phyloP scores from a whole-genome alignment of 35 echinoderm and acorn worm species.

The Strongylocentrotus purpuratus region DNA sequence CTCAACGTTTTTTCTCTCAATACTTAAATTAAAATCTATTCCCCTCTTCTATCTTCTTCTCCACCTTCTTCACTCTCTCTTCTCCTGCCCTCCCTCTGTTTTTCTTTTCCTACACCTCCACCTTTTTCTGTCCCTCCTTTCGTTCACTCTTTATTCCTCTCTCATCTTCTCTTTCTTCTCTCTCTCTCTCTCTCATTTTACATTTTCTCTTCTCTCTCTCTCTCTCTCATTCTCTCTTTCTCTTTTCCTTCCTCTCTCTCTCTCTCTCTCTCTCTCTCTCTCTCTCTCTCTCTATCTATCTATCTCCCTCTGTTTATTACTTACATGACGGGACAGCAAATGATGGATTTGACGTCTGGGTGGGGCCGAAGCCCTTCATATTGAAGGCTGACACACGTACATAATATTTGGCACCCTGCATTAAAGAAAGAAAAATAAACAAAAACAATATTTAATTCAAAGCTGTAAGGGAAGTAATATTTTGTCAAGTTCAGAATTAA shows the following conservation, averaged over 20 bases:
- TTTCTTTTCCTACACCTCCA: too few species aligned
- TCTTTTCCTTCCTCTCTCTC: too few species aligned
- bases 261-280: too few species aligned
- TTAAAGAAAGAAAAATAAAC: neutral
- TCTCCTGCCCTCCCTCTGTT: too few species aligned
- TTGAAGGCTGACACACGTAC: slow-evolving; percentile 97
- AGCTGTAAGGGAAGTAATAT: too few species aligned
- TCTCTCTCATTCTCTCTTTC: neutral
- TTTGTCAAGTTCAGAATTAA: too few species aligned
- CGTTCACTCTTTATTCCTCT: neutral
- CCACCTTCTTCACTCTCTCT: too few species aligned
- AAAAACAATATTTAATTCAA: neutral
- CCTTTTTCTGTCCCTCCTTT: neutral
- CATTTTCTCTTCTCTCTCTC: neutral
- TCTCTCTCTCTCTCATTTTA: neutral
- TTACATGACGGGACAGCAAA: slow-evolving; percentile 92
- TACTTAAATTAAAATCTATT: too few species aligned
- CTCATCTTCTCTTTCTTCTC: neutral
- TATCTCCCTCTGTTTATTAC: neutral
- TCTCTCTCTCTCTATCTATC: too few species aligned
- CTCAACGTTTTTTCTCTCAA: too few species aligned
- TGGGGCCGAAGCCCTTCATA: slow-evolving; percentile 97
- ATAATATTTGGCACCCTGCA: slow-evolving; percentile 83
- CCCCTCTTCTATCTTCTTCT: too few species aligned
- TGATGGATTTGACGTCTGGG: slow-evolving; percentile 69